Conservation (phyloP, 2,888 invertebrate species). For the Scaptomyza tumidula region DNA sequence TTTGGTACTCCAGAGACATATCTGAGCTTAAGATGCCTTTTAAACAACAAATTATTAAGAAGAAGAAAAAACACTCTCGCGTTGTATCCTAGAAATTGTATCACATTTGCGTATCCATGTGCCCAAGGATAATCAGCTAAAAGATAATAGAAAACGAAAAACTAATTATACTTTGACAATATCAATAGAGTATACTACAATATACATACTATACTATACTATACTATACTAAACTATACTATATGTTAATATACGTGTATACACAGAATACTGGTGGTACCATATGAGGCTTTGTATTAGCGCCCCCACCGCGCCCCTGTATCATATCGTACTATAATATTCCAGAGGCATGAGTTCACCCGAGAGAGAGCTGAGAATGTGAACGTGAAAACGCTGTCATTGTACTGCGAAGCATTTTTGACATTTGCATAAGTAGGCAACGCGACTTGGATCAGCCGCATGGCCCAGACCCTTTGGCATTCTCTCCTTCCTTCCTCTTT, state of each 20-base stretch:
- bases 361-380: constrained; percentile 1
- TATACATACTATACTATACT: not conserved
- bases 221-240: not conserved
- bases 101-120: not conserved
- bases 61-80: not conserved
- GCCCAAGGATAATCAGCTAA: not conserved
- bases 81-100: not conserved
- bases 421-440: constrained; percentile 70
- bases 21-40: too few species aligned
- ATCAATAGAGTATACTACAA: constrained; percentile 3
- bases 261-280: too few species aligned
- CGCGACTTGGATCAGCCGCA: constrained; percentile 31
- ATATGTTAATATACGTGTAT: too few species aligned
- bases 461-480: constrained; percentile 7
- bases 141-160: not conserved
- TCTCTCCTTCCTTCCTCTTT: not conserved
- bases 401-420: constrained; percentile 70
- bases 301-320: not conserved
- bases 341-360: not conserved
- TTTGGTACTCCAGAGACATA: too few species aligned
- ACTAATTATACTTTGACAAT: constrained; percentile 5
- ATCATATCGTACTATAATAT: not conserved
- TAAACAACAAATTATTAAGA: too few species aligned
- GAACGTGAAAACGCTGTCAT: constrained; percentile 52
- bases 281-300: not conserved